Conservation (phyloP, 2,113 vertebrate genomes). For the Azemiops feae region DNA sequence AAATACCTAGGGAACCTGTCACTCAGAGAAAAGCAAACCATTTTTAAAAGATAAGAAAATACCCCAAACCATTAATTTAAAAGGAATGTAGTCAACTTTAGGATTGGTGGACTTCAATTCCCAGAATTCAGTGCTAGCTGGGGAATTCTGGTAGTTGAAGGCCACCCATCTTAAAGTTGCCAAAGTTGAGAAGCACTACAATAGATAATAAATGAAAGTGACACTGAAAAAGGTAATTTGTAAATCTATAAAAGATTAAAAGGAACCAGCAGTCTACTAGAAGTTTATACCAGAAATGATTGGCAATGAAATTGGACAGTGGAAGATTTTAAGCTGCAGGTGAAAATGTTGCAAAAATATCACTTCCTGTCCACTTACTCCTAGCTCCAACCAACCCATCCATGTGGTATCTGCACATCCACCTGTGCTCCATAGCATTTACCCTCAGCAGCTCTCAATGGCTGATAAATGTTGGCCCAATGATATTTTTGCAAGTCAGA, state of each 20-base stretch:
- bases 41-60: neutral
- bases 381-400: neutral
- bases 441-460: neutral
- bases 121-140: neutral
- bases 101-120: neutral
- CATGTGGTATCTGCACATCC: neutral
- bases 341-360: neutral
- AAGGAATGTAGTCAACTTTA: neutral
- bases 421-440: neutral
- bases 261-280: neutral
- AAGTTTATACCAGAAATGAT: neutral
- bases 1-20: neutral
- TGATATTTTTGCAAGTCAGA: neutral
- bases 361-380: neutral
- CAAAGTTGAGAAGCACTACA: too few species aligned
- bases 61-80: neutral
- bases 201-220: neutral
- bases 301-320: neutral
- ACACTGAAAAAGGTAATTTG: neutral
- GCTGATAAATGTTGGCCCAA: neutral
- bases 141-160: neutral
- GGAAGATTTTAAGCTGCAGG: constrained; percentile 23
- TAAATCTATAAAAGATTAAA: neutral
- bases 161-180: neutral
- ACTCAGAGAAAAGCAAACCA: neutral